Conservation (phyloP, 2,113 vertebrate genomes). For the Hippoglossus stenolepis region DNA sequence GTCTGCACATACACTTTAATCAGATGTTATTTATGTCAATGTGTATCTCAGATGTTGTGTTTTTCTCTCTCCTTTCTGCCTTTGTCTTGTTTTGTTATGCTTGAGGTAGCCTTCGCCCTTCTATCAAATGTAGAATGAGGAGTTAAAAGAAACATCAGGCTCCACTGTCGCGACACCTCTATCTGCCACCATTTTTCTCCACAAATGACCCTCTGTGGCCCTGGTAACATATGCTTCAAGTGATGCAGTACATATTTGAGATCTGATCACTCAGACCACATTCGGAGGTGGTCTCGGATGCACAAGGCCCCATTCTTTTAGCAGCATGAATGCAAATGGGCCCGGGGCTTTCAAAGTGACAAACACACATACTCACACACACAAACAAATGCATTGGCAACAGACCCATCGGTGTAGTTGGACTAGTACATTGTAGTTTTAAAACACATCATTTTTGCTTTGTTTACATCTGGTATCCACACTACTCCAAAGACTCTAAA, state of each 20-base stretch:
- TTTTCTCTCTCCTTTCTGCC: not conserved
- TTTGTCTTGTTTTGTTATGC: not conserved
- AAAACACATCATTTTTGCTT: not conserved
- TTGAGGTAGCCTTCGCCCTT: not conserved
- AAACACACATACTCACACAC: too few species aligned
- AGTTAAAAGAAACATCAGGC: not conserved
- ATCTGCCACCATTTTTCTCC: conserved; percentile 34
- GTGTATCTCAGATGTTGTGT: conserved; percentile 38
- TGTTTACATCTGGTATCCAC: not conserved
- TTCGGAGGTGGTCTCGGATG: not conserved
- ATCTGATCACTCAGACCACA: not conserved
- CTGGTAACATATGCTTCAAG: conserved; percentile 5
- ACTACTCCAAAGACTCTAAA: not conserved
- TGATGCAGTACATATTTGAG: not conserved
- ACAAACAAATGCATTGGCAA: too few species aligned
- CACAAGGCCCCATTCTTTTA: not conserved
- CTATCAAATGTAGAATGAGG: conserved; percentile 1
- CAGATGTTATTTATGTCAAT: conserved; percentile 40
- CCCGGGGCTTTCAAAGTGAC: not conserved
- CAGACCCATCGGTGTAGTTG: too few species aligned
- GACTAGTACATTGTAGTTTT: too few species aligned
- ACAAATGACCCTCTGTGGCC: not conserved
- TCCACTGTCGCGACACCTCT: not conserved
- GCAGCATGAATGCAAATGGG: not conserved
- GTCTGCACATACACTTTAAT: conserved; percentile 32